phyloP scores from a whole-genome alignment of 2,113 vertebrate genomes.

The Microtus ochrogaster region DNA sequence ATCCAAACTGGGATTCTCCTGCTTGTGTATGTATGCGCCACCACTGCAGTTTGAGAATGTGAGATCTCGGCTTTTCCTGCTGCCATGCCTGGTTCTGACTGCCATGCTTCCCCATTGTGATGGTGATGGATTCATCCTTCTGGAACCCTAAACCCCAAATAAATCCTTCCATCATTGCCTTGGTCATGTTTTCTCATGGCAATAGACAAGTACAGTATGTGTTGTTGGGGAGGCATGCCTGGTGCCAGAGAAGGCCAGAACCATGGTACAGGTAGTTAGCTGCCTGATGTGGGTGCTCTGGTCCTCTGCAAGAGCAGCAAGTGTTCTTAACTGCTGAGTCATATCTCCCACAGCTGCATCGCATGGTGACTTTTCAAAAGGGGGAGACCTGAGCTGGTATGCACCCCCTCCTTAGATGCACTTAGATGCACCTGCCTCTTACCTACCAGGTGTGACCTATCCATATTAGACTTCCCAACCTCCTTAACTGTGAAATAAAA shows the following conservation, averaged over 20 bases:
- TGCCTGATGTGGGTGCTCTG: neutral
- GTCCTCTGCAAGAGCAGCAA: neutral
- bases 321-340: neutral
- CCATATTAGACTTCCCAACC: no score
- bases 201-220: neutral
- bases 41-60: neutral
- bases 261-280: neutral
- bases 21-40: neutral
- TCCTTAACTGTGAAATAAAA: neutral
- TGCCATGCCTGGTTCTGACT: neutral
- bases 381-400: neutral
- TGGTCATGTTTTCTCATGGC: neutral
- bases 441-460: neutral
- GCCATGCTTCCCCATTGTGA: neutral
- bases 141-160: neutral
- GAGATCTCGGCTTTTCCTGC: neutral
- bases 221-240: neutral
- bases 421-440: neutral
- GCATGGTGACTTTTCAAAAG: neutral
- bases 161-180: neutral
- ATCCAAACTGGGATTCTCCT: neutral
- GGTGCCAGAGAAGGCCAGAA: neutral
- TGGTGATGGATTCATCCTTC: neutral
- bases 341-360: neutral
- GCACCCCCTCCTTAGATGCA: neutral